These are phyloP conservation scores for Glomeris maerens DNA, from an alignment of 1,140 invertebrate genomes.

Conservation along the genomic window DNA sequence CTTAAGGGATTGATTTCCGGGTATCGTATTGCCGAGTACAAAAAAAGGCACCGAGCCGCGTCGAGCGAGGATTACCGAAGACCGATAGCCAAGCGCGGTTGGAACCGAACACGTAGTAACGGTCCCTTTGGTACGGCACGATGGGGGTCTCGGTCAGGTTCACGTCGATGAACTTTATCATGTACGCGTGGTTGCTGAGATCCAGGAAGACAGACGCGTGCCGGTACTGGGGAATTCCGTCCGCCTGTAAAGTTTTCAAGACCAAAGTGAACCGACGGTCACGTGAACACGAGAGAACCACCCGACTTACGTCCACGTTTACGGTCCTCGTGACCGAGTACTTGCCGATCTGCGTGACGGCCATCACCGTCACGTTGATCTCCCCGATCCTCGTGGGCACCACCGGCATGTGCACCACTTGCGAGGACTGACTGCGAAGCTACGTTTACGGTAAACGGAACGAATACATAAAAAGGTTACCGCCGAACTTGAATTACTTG, in stretches of 20 bases:
- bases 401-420: slow-evolving; percentile 70
- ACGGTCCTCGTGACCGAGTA: slow-evolving; percentile 57
- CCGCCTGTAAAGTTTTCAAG: slow-evolving; percentile 43
- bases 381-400: slow-evolving; percentile 66
- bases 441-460: slow-evolving; percentile 6
- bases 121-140: slow-evolving; percentile 71
- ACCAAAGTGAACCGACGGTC: background rate
- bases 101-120: slow-evolving; percentile 89
- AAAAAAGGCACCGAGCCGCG: slow-evolving; percentile 8
- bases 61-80: too few species aligned
- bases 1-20: background rate
- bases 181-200: slow-evolving; percentile 76
- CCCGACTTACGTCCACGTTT: slow-evolving; percentile 48
- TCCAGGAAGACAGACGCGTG: slow-evolving; percentile 85
- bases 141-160: slow-evolving; percentile 82
- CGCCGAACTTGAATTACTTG: background rate
- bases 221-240: slow-evolving; percentile 77
- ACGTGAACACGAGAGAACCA: background rate
- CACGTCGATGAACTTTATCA: slow-evolving; percentile 88
- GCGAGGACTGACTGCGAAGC: slow-evolving; percentile 29
- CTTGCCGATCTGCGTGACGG: slow-evolving; percentile 67
- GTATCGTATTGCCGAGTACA: background rate
- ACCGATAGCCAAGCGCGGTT: slow-evolving; percentile 71
- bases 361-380: slow-evolving; percentile 63
- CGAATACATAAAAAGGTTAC: slow-evolving; percentile 1